phyloP scores from a whole-genome alignment of 2,888 invertebrate genomes.

The Timandra comae region DNA sequence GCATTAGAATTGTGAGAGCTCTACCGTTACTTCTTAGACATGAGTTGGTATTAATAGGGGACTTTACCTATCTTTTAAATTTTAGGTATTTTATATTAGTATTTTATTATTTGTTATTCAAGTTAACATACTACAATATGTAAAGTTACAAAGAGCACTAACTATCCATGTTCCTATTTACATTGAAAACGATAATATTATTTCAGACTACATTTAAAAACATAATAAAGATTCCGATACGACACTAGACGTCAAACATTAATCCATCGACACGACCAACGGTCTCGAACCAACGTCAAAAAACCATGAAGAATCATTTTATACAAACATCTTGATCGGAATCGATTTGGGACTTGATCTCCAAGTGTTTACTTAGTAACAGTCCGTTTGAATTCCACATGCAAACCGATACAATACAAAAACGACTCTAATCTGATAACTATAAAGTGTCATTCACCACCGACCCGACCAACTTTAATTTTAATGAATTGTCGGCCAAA shows the following conservation, averaged over 20 bases:
- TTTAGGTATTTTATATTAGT: no score
- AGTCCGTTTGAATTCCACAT: slow-evolving; percentile 60
- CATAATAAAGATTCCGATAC: slow-evolving; percentile 43
- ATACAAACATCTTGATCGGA: slow-evolving; percentile 63
- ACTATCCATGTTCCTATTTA: slow-evolving; percentile 3
- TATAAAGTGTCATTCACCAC: slow-evolving; percentile 7
- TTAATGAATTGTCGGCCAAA: slow-evolving; percentile 13
- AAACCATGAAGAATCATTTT: slow-evolving; percentile 59
- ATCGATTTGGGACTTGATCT: slow-evolving; percentile 63
- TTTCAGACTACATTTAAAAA: slow-evolving; percentile 33
- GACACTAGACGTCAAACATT: slow-evolving; percentile 49
- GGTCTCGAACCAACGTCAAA: slow-evolving; percentile 55
- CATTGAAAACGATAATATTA: slow-evolving; percentile 33
- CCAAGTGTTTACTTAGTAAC: slow-evolving; percentile 71
- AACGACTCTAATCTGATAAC: slow-evolving; percentile 7
- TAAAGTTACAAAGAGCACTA: no score
- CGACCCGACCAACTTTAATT: neutral
- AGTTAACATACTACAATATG: slow-evolving; percentile 12
- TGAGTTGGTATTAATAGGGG: no score
- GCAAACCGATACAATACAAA: slow-evolving; percentile 2
- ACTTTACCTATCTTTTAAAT: no score
- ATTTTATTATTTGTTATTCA: no score
- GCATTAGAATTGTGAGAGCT: no score
- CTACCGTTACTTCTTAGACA: no score
- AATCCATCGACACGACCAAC: slow-evolving; percentile 45